These are phyloP conservation scores for Thinocorus orbignyianus DNA, from an alignment of 2,113 vertebrate genomes.

Conservation along the genomic window DNA sequence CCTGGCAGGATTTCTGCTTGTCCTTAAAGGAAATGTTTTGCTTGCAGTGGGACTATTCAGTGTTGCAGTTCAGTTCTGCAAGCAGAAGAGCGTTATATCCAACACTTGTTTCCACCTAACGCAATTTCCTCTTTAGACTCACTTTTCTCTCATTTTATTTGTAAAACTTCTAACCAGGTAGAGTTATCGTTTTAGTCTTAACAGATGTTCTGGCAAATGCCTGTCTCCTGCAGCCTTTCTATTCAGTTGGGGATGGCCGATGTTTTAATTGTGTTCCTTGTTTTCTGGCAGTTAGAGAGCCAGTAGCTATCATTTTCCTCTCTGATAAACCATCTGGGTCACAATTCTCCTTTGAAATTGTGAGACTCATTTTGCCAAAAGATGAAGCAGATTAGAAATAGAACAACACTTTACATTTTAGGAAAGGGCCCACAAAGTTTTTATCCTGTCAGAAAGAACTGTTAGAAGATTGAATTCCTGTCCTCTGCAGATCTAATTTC, in stretches of 20 bases:
- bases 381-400: neutral
- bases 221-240: neutral
- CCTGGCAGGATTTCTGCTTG: neutral
- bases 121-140: neutral
- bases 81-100: neutral
- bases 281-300: neutral
- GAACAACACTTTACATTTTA: neutral
- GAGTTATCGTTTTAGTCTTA: neutral
- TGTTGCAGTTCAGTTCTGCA: neutral
- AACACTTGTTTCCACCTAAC: neutral
- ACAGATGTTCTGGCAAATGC: neutral
- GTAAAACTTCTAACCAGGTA: neutral
- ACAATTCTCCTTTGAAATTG: neutral
- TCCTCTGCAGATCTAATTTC: slow-evolving; percentile 1
- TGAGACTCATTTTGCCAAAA: neutral
- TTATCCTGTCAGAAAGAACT: neutral
- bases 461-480: slow-evolving; percentile 46
- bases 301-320: neutral
- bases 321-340: neutral
- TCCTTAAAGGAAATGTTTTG: neutral
- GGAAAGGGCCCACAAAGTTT: neutral
- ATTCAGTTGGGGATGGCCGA: neutral
- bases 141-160: neutral
- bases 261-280: neutral
- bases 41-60: neutral